These are phyloP conservation scores for Tetranychus cinnabarinus DNA, from an alignment of 1,140 invertebrate species.

Conservation along the genomic window DNA sequence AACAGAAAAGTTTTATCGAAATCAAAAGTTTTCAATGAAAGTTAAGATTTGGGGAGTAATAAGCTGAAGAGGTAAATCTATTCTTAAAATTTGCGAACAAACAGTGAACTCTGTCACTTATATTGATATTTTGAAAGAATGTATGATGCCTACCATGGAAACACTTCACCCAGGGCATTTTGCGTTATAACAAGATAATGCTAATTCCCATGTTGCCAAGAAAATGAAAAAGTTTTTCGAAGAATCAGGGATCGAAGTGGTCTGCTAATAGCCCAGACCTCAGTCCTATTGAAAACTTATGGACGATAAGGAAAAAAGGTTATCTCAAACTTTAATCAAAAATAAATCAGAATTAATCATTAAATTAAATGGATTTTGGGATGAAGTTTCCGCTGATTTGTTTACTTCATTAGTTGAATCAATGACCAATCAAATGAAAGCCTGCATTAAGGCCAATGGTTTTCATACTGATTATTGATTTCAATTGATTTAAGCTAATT, in stretches of 20 bases:
- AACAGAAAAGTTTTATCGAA: neutral
- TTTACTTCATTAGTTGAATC: neutral
- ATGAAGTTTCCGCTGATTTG: neutral
- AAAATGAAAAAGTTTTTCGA: neutral
- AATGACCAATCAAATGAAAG: neutral
- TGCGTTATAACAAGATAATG: constrained; percentile 7
- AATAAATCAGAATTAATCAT: neutral
- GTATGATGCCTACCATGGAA: neutral
- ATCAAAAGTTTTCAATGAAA: neutral
- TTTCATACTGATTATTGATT: neutral
- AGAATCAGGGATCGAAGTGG: neutral
- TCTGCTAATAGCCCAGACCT: neutral
- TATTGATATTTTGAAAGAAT: neutral
- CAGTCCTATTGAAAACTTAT: constrained; percentile 1
- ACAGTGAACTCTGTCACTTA: neutral
- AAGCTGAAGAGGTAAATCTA: neutral
- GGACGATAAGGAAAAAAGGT: neutral
- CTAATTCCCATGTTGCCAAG: neutral
- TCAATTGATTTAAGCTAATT: neutral
- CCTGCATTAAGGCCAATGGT: neutral
- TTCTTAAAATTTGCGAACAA: neutral
- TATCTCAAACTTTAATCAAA: neutral
- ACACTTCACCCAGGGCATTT: neutral
- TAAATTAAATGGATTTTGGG: neutral
- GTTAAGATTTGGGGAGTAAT: neutral